Evolutionary conservation across 2,888 invertebrate genomes (phyloP).

Genomic region (Gymnosoma rotundatum): DNA sequence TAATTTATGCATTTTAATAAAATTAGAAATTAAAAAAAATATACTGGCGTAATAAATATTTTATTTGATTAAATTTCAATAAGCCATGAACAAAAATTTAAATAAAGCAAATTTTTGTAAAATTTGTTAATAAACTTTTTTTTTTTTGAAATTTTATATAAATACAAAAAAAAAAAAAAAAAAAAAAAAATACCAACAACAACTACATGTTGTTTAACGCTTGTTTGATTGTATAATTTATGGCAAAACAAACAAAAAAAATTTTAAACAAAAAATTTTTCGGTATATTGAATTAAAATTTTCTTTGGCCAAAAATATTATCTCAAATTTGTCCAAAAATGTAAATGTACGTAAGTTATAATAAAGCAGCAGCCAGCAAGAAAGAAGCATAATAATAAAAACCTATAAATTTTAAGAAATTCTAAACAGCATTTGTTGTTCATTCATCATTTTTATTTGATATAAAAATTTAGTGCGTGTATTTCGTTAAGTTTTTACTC

Average conservation of each 20-base stretch:
- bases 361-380: slow-evolving; percentile 6
- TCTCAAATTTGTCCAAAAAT: slow-evolving; percentile 27
- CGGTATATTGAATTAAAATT: slow-evolving; percentile 37
- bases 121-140: too few relatives aligned
- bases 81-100: slow-evolving; percentile 9
- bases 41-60: slow-evolving; percentile 18
- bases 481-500: slow-evolving; percentile 43
- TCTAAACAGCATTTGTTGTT: slow-evolving; percentile 68
- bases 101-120: too few relatives aligned
- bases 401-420: slow-evolving; percentile 45
- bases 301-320: slow-evolving; percentile 5
- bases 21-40: neutral
- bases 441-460: slow-evolving; percentile 71
- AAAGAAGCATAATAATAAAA: slow-evolving; percentile 27
- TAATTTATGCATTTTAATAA: too few relatives aligned
- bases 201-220: slow-evolving; percentile 52
- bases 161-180: neutral
- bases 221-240: slow-evolving; percentile 66
- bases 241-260: slow-evolving; percentile 31
- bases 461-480: slow-evolving; percentile 28
- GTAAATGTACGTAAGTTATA: neutral
- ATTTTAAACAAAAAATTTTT: too few relatives aligned
- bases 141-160: too few relatives aligned
- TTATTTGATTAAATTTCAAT: slow-evolving; percentile 22
- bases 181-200: neutral